Evolutionary conservation across 2,888 invertebrate genomes (phyloP).

Genomic region (Nowickia ferox): DNA sequence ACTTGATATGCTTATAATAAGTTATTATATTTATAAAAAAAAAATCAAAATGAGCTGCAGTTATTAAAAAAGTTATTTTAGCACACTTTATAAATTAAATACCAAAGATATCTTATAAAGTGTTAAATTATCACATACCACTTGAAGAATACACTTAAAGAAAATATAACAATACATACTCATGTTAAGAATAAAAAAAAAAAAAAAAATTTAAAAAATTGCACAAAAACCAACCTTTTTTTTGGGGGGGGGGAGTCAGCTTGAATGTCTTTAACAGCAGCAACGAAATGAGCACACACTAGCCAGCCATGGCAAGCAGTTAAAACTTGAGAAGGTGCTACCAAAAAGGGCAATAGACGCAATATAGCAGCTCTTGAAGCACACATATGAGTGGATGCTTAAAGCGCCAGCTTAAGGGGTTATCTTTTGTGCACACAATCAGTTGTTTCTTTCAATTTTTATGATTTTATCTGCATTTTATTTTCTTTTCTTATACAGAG

Average conservation of each 20-base stretch:
- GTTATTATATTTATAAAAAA: conserved; percentile 25
- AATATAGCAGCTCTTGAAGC: conserved; percentile 65
- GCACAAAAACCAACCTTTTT: background rate
- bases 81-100: conserved; percentile 38
- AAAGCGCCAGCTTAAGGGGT: conserved; percentile 68
- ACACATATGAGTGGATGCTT: conserved; percentile 68
- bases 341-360: conserved; percentile 70
- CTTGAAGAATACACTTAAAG: conserved; percentile 57
- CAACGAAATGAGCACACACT: conserved; percentile 26
- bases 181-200: conserved; percentile 37
- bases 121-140: conserved; percentile 70
- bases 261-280: conserved; percentile 55
- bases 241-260: conserved; percentile 36
- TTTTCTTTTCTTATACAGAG: conserved; percentile 32
- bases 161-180: conserved; percentile 56
- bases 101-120: conserved; percentile 66
- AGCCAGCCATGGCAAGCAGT: conserved; percentile 8
- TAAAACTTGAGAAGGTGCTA: background rate
- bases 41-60: conserved; percentile 46
- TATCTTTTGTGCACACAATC: conserved; percentile 61
- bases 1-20: conserved; percentile 43
- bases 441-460: conserved; percentile 56
- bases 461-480: conserved; percentile 65
- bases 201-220: background rate
- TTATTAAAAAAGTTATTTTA: background rate